phyloP scores from a whole-genome alignment of 2,797 vertebrate species.

The Rhinogobio ventralis region DNA sequence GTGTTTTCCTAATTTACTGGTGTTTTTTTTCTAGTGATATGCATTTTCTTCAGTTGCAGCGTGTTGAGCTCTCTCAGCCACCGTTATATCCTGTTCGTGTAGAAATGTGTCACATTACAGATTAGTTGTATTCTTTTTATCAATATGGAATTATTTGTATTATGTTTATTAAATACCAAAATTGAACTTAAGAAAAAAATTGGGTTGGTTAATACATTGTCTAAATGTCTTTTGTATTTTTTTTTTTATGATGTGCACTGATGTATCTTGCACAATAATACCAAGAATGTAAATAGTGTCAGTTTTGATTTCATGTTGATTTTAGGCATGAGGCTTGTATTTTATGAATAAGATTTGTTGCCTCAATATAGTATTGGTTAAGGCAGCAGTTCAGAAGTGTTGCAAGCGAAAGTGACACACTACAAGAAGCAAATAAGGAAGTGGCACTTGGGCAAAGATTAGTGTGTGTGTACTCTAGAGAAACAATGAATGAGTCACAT shows the following conservation, averaged over 20 bases:
- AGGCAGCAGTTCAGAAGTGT: conserved; percentile 50
- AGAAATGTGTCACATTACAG: no score
- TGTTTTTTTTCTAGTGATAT: no score
- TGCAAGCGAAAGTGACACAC: not conserved
- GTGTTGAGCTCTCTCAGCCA: no score
- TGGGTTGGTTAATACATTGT: not conserved
- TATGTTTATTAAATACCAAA: not conserved
- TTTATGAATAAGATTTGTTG: not conserved
- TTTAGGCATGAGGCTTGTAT: not conserved
- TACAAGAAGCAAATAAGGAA: conserved; percentile 37
- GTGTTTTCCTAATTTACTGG: no score
- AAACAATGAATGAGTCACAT: not conserved
- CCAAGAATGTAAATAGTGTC: not conserved
- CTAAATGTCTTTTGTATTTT: not conserved
- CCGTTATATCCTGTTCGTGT: no score
- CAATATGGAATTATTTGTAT: not conserved
- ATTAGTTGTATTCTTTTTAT: no score
- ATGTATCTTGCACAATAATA: not conserved
- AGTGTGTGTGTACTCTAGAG: not conserved
- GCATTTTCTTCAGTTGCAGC: no score
- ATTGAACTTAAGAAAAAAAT: not conserved
- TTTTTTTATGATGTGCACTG: not conserved
- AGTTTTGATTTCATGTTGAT: not conserved
- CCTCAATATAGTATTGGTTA: conserved; percentile 36
- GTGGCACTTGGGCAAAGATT: conserved; percentile 22